Evolutionary conservation across 2,797 vertebrate genomes (phyloP), one percentile per base, ranked within the genome.

Genomic region (Coregonus ussuriensis): DNA sequence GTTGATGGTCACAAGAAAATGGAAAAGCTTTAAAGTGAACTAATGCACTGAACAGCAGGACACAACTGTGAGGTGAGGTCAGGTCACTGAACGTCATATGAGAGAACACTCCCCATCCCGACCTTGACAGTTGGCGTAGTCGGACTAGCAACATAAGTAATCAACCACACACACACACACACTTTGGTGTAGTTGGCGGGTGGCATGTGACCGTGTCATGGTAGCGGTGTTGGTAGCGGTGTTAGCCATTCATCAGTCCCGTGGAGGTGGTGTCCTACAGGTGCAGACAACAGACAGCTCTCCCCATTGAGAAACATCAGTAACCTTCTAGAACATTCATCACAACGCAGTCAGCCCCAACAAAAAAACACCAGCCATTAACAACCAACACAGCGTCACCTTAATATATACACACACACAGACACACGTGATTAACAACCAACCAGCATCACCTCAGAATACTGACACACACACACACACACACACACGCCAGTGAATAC

Each of bases 51-150:
- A 63, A 21, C 59, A 63, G 16, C 59, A 25, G n/a, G 6, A 3
- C 15, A 54, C 53, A 54, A 54, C 13, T 16, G 53, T 33, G 31
- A 62, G n/a, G 56, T 25, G 59, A 69, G 81, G 76, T 80, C 77
- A 69, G 81, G 76, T 80, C 77, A 15, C 66, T 66, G 72, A 72
- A 53, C 1, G 11, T 66, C 67, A 52, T 13, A 78, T 2, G 66
- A 37, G 59, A 52, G 72, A 79, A 74, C 2, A 21, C n/a, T 16
- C 35, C 76, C 76, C 74, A 76, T 3, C 81, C 54, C 53, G 47
- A 81, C 86, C 85, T 90, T 89, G 79, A 81, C 79, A 81, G 71
- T 83, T 29, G 59, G 1, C 0, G 59, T 25, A 62, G 59, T 5
- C n/a, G n/a, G n/a, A 62, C n/a, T 21, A 62, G 56, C 56, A 63